A percentile compares a stretch with the other conserved stretches of the same genome.
Evolutionary conservation across 2,888 invertebrate species (phyloP).

Genomic region (Matsumyia berberina): DNA sequence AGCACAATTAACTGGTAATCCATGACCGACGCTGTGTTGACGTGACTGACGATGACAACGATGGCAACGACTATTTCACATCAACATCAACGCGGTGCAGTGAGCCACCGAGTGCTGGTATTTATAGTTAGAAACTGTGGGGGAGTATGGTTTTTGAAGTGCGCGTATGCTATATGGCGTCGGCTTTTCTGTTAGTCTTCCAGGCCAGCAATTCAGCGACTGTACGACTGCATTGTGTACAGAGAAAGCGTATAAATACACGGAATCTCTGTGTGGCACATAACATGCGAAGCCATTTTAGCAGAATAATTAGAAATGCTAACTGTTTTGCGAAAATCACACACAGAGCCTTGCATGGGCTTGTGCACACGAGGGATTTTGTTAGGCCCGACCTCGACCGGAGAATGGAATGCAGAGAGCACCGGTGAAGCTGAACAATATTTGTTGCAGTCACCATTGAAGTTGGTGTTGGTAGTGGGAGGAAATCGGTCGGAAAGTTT

Average conservation of each 20-base stretch:
- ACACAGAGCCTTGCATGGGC: slow-evolving; percentile 38
- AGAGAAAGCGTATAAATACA: slow-evolving; percentile 33
- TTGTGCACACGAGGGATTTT: slow-evolving; percentile 32
- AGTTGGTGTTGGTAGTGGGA: background rate
- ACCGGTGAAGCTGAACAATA: background rate
- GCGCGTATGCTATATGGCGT: background rate
- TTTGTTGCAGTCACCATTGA: background rate
- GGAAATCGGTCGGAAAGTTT: slow-evolving; percentile 24
- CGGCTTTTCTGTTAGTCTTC: slow-evolving; percentile 39
- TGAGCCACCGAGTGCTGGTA: slow-evolving; percentile 58
- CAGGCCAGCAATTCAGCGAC: slow-evolving; percentile 45
- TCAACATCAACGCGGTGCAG: slow-evolving; percentile 28
- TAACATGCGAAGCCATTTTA: slow-evolving; percentile 59
- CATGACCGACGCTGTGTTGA: slow-evolving; percentile 30
- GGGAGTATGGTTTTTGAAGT: slow-evolving; percentile 42
- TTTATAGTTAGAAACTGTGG: slow-evolving; percentile 49
- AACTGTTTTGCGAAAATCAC: slow-evolving; percentile 63
- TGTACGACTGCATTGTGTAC: background rate
- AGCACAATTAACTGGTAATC: slow-evolving; percentile 61
- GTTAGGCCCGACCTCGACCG: slow-evolving; percentile 33
- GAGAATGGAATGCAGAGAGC: background rate
- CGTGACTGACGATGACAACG: slow-evolving; percentile 32
- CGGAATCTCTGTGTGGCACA: slow-evolving; percentile 56
- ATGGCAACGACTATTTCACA: slow-evolving; percentile 2
- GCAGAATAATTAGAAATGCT: slow-evolving; percentile 67